A percentile compares a stretch with the other conserved stretches of the same genome.
Conservation (phyloP, 2,797 vertebrate species). For the Eleutherodactylus coqui region DNA sequence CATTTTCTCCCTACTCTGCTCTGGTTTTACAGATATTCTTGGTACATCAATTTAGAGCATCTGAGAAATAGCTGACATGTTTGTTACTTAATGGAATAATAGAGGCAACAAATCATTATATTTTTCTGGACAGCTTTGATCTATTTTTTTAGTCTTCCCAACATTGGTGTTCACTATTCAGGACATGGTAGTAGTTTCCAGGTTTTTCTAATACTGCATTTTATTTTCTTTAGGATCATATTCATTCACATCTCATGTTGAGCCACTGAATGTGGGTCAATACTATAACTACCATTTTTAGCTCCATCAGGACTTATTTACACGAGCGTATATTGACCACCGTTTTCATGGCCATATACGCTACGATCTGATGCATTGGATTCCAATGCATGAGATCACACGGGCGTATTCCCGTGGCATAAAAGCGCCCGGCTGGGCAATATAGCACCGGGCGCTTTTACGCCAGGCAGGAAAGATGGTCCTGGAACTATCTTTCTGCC, state of each 20-base stretch:
- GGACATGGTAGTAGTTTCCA: neutral
- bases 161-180: neutral
- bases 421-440: no score
- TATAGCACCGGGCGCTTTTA: no score
- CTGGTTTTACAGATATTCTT: constrained; percentile 64
- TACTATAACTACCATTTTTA: neutral
- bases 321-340: no score
- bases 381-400: no score
- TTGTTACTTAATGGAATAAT: constrained; percentile 18
- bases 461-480: no score
- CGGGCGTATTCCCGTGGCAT: no score
- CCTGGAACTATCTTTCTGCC: no score
- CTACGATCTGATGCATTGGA: no score
- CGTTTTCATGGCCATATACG: no score
- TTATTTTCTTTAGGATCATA: neutral
- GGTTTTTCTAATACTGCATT: neutral
- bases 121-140: constrained; percentile 21
- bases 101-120: constrained; percentile 11
- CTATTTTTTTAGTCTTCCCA: constrained; percentile 2
- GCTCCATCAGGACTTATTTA: no score
- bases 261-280: neutral
- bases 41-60: constrained; percentile 59
- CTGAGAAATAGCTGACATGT: neutral
- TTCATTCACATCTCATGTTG: neutral
- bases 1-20: neutral